phyloP scores from a whole-genome alignment of 2,888 invertebrate species.

The Plutella xylostella region DNA sequence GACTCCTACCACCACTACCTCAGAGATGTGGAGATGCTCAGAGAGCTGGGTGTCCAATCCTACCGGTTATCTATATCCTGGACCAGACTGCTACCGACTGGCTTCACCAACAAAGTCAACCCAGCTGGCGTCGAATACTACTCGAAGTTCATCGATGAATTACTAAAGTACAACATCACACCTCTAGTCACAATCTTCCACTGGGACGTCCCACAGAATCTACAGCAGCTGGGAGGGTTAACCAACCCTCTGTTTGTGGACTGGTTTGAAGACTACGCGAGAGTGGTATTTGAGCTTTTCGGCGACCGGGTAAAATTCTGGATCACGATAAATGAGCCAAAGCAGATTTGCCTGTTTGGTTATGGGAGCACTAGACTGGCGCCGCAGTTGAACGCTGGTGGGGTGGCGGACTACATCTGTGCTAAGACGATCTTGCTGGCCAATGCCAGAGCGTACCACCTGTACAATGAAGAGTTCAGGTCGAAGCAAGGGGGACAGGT shows the following conservation, averaged over 20 bases:
- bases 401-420: constrained; percentile 58
- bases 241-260: constrained; percentile 43
- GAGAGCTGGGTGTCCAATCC: constrained; percentile 48
- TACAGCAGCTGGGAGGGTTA: constrained; percentile 69
- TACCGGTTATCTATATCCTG: constrained; percentile 72
- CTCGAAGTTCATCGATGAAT: constrained; percentile 71
- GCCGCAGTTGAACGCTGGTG: constrained; percentile 42
- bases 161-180: constrained; percentile 69
- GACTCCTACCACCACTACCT: constrained; percentile 72
- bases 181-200: constrained; percentile 71
- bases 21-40: constrained; percentile 62
- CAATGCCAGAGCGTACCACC: constrained; percentile 59
- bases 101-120: constrained; percentile 62
- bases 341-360: constrained; percentile 42
- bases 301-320: constrained; percentile 65
- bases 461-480: constrained; percentile 45
- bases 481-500: constrained; percentile 27
- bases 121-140: constrained; percentile 73
- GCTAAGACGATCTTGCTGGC: constrained; percentile 59
- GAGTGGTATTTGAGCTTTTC: constrained; percentile 44
- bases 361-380: constrained; percentile 44
- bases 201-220: constrained; percentile 63
- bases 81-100: constrained; percentile 72
- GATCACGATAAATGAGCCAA: constrained; percentile 72
- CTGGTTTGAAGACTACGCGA: constrained; percentile 61